Base-by-base conservation (phyloP, 2,113 vertebrate genomes). In the Cebus imitator region DNA sequence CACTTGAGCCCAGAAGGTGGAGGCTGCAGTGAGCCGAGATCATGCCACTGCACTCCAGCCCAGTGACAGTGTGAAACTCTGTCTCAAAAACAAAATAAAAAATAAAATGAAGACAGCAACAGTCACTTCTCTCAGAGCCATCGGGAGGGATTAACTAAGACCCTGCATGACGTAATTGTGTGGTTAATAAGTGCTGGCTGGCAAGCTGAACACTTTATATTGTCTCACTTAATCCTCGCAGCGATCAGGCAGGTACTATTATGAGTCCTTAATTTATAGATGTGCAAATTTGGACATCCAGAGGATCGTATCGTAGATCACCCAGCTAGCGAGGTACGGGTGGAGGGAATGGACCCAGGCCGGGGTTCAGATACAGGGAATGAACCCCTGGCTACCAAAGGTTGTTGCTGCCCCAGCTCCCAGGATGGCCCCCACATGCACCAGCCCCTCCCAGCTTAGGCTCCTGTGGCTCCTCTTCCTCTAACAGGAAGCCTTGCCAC, bases 151-250 rank as follows among this genome's bases (percentile, higher is more conserved):
- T 37, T 20, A 35, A 43, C 3, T 50, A 75, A 73, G 79, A 25
- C 72, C 8, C 25, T 9, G 5, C 0, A 0, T 37, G 72, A 50
- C 72, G 6, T 11, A 7, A 40, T 30, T 82, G 7, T 8, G 9
- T 43, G n/a, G 43, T 35, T 61, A 5, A 18, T 23, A 37, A 30
- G 27, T 30, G 64, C 75, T 68, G 8, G 66, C 80, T 3, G 0
- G 43, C n/a, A 9, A 55, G 66, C 5, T 0, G 25, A 48, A 43
- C 50, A 3, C 40, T 23, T 45, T 4, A 1, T 72, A 10, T 16
- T 12, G 23, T 64, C 52, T 80, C 92, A 11, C 30, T 6, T 8
- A 5, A 1, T 13, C 20, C 27, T 61, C 66, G 66, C 57, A 32
- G 3, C 2, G 25, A 30, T n/a, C 23, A 4, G 58, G 52, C 30